A percentile compares a stretch with the other conserved stretches of the same genome.
phyloP scores from a whole-genome alignment of 2,113 vertebrate genomes.

The Isichthys henryi region DNA sequence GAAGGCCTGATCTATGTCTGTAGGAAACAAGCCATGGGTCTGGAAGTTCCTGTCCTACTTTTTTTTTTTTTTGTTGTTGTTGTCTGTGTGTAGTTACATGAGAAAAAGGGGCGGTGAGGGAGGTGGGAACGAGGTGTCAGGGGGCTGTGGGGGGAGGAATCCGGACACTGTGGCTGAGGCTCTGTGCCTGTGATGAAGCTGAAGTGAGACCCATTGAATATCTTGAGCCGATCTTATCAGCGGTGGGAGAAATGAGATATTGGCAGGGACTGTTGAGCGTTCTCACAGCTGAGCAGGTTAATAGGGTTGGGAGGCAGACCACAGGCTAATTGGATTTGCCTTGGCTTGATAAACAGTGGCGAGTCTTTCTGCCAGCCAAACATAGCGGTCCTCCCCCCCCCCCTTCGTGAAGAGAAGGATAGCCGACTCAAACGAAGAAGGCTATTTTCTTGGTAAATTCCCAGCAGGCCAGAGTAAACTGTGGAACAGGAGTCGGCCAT shows the following conservation, averaged over 20 bases:
- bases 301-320: slow-evolving; percentile 88
- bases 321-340: slow-evolving; percentile 96
- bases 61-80: slow-evolving; percentile 44
- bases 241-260: slow-evolving; percentile 89
- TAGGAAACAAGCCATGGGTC: slow-evolving; percentile 66
- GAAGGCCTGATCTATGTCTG: slow-evolving; percentile 68
- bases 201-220: slow-evolving; percentile 81
- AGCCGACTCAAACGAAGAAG: slow-evolving; percentile 35
- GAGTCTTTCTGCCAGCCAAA: slow-evolving; percentile 64
- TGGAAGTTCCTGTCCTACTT: slow-evolving; percentile 70
- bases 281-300: slow-evolving; percentile 89
- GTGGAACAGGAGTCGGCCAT: slow-evolving; percentile 56
- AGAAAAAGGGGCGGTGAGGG: slow-evolving; percentile 37
- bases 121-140: slow-evolving; percentile 39
- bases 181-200: slow-evolving; percentile 64
- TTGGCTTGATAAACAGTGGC: slow-evolving; percentile 84
- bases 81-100: slow-evolving; percentile 56
- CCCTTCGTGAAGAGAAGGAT: slow-evolving; percentile 26
- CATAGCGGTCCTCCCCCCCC: slow-evolving; percentile 49
- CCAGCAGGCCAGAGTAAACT: slow-evolving; percentile 49
- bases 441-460: slow-evolving; percentile 57
- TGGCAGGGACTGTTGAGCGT: slow-evolving; percentile 82
- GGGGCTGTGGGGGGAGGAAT: slow-evolving; percentile 46
- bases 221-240: slow-evolving; percentile 92
- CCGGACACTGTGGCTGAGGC: slow-evolving; percentile 59